Percentiles rank a stretch among this genome's conserved stretches.
These are phyloP conservation scores for Alfaro cultratus DNA, from an alignment of 2,797 vertebrate genomes.

Conservation along the genomic window DNA sequence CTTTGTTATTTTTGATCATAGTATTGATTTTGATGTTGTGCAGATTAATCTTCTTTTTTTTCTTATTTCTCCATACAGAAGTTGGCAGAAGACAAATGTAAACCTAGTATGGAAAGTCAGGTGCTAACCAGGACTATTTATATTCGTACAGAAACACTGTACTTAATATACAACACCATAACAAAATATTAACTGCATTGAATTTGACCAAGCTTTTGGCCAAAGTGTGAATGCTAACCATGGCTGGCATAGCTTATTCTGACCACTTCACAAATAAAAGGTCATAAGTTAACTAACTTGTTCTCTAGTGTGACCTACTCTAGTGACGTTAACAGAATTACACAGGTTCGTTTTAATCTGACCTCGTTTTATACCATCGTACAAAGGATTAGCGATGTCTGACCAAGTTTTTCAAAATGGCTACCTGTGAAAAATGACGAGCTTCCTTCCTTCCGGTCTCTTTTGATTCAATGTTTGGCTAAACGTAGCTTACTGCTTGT, in stretches of 20 bases:
- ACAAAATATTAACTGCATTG: not conserved
- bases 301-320: not conserved
- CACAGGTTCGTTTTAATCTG: not conserved
- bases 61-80: too few species aligned
- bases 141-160: not conserved
- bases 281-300: not conserved
- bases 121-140: not conserved
- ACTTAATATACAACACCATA: not conserved
- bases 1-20: too few species aligned
- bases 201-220: not conserved
- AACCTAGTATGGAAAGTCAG: not conserved
- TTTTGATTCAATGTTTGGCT: not conserved
- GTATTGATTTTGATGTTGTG: too few species aligned
- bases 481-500: not conserved
- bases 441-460: not conserved
- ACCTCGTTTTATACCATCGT: not conserved
- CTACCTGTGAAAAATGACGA: not conserved
- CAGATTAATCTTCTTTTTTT: too few species aligned
- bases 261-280: not conserved
- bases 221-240: not conserved
- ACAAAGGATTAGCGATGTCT: not conserved
- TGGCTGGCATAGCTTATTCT: not conserved
- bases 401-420: not conserved
- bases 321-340: not conserved
- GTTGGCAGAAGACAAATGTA: not conserved